phyloP scores from a whole-genome alignment of 37 sponge, comb jelly and placozoan species.

The Hexactinellida sp. region DNA sequence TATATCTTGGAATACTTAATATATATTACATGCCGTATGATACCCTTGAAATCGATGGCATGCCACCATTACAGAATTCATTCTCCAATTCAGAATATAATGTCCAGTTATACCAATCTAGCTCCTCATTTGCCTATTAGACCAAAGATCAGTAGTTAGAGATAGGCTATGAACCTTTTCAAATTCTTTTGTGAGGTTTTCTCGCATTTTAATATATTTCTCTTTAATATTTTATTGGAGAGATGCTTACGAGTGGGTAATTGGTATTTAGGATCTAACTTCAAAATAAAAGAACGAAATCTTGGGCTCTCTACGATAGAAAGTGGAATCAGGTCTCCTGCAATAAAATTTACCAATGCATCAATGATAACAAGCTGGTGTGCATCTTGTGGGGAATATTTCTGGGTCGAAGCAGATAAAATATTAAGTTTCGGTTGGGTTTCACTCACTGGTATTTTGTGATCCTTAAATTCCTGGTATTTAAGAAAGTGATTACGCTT shows the following conservation, averaged over 20 bases:
- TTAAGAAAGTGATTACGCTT: background rate
- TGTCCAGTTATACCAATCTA: background rate
- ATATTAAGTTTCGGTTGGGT: background rate
- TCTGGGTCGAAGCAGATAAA: slow-evolving; percentile 14
- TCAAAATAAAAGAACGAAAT: background rate
- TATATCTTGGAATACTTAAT: background rate
- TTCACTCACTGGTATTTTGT: background rate
- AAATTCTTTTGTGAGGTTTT: too few species aligned
- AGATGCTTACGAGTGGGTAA: slow-evolving; percentile 8
- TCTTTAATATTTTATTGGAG: too few species aligned
- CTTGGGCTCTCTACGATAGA: slow-evolving; percentile 1
- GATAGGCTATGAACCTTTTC: slow-evolving; percentile 8
- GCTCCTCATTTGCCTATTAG: slow-evolving; percentile 16
- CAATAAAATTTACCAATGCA: slow-evolving; percentile 3
- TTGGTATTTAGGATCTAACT: slow-evolving; percentile 12
- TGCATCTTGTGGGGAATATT: slow-evolving; percentile 16
- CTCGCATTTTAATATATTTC: too few species aligned
- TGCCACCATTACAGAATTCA: slow-evolving; percentile 18
- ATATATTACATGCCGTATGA: slow-evolving; percentile 17
- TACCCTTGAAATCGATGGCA: slow-evolving; percentile 12
- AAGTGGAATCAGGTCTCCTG: slow-evolving; percentile 8
- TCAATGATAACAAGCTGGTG: slow-evolving; percentile 17
- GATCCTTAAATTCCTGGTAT: slow-evolving; percentile 12
- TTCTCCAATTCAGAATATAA: too few species aligned
- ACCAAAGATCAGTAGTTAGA: slow-evolving; percentile 8